Base-by-base conservation (phyloP, 2,888 invertebrate genomes). In the Drosophila planitibia region DNA sequence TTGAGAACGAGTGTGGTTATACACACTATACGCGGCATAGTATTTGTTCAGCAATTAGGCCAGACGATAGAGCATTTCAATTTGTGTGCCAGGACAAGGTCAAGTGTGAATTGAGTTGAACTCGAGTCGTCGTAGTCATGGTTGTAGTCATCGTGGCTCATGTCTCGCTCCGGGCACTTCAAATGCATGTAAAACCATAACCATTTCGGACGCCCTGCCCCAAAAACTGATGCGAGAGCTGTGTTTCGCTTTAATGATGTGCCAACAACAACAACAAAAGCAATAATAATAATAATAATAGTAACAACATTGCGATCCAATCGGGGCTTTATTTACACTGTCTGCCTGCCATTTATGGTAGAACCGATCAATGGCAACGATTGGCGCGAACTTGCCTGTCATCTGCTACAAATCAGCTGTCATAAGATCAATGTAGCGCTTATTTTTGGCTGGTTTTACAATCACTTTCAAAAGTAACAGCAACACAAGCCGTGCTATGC, bases 351-450 rank as follows among this genome's bases (percentile, higher is more conserved):
- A 74, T 85, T 85, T 85, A 88, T 77, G 86, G 88, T 75, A 85
- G 84, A 88, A 85, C 78, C 60, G 71, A 81, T 47, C 47, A 47
- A 47, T 47, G 67, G 63, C 70, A 81, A 65, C 73, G 79, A 69
- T 73, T 85, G 85, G 85, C 74, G 89, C 86, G 81, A 88, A 86
- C 89, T 89, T 83, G 83, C 77, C 83, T 89, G 86, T 87, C 86
- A 89, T 87, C 89, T 83, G 83, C 89, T 83, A 83, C 86, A 89
- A 86, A 86, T 86, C 89, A 89, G 85, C 85, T 89, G 85, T 88
- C 89, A 88, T 82, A 83, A 82, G 80, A 61, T 75, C 71, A 76
- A 76, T 69, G 39, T 62, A 60, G 63, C 72, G 35, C 33, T 32
- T 47, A 52, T 70, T 74, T 85, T 85, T 70, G 72, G 65, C 65